Evolutionary conservation across 2,113 vertebrate genomes (phyloP).

Genomic region (Alectura lathami): DNA sequence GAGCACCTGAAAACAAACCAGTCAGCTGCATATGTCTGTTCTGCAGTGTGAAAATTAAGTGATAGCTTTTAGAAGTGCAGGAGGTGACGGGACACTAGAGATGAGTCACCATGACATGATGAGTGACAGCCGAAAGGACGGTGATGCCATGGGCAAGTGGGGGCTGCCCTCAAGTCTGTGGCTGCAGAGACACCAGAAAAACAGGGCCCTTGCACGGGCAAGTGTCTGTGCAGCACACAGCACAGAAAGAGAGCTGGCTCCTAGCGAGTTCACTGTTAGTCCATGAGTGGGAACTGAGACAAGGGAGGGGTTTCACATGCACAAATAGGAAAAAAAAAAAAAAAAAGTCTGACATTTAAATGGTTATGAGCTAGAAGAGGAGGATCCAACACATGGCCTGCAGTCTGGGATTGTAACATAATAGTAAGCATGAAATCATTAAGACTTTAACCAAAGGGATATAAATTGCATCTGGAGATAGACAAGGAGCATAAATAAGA

Average conservation of each 20-base stretch:
- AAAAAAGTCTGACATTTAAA: not conserved
- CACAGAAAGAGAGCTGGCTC: not conserved
- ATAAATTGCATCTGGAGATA: not conserved
- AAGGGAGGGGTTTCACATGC: not conserved
- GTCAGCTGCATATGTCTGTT: too few species aligned
- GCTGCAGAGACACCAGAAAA: not conserved
- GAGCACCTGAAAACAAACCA: too few species aligned
- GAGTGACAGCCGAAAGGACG: not conserved
- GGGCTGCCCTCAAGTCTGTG: not conserved
- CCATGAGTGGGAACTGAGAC: not conserved
- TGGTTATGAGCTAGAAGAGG: not conserved
- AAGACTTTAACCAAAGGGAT: not conserved
- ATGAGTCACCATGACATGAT: not conserved
- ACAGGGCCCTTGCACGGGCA: not conserved
- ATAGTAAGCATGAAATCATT: not conserved
- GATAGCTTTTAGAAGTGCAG: not conserved
- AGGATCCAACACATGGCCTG: not conserved
- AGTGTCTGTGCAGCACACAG: not conserved
- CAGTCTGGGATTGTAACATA: not conserved
- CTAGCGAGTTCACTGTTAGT: not conserved
- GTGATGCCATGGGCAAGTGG: not conserved
- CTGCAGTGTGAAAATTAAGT: not conserved
- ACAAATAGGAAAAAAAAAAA: not conserved
- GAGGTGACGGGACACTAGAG: not conserved
- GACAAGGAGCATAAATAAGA: not conserved